Percentiles rank a stretch among this genome's conserved stretches.
Conservation (phyloP, 2,888 invertebrate species). For the Drosophila formosana region DNA sequence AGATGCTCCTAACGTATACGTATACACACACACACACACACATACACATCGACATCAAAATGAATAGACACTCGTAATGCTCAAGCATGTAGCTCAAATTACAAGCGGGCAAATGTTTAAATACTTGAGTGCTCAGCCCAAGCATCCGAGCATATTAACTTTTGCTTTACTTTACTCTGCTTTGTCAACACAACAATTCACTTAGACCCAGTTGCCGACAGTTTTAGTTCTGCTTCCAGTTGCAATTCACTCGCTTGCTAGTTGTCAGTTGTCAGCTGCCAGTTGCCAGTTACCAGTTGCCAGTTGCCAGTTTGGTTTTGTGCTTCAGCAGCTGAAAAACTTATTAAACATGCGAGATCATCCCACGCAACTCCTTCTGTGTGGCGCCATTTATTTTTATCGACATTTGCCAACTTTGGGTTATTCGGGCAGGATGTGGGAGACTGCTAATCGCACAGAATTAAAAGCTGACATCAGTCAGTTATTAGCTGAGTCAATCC, state of each 20-base stretch:
- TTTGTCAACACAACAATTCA: constrained; percentile 80
- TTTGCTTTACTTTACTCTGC: constrained; percentile 58
- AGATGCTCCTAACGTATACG: constrained; percentile 21
- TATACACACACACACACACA: constrained; percentile 20
- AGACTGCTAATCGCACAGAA: neutral
- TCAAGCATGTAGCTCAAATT: constrained; percentile 73
- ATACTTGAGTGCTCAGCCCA: constrained; percentile 75
- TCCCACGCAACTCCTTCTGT: constrained; percentile 3
- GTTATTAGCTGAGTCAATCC: neutral
- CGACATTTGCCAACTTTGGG: neutral
- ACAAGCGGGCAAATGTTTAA: constrained; percentile 79
- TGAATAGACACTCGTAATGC: constrained; percentile 62
- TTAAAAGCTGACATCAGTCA: constrained; percentile 1
- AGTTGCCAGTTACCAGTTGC: constrained; percentile 25
- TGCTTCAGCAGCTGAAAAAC: constrained; percentile 13
- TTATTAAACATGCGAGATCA: constrained; percentile 1
- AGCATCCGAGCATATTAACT: constrained; percentile 72
- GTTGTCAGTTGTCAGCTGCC: constrained; percentile 26
- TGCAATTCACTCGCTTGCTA: constrained; percentile 19
- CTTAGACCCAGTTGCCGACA: constrained; percentile 57
- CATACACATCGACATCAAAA: constrained; percentile 23
- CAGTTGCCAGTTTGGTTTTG: constrained; percentile 23
- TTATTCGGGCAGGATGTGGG: neutral
- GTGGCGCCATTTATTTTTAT: neutral
- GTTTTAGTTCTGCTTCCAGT: constrained; percentile 21